phyloP scores from a whole-genome alignment of 2,888 invertebrate species.

The Eupithecia tripunctaria region DNA sequence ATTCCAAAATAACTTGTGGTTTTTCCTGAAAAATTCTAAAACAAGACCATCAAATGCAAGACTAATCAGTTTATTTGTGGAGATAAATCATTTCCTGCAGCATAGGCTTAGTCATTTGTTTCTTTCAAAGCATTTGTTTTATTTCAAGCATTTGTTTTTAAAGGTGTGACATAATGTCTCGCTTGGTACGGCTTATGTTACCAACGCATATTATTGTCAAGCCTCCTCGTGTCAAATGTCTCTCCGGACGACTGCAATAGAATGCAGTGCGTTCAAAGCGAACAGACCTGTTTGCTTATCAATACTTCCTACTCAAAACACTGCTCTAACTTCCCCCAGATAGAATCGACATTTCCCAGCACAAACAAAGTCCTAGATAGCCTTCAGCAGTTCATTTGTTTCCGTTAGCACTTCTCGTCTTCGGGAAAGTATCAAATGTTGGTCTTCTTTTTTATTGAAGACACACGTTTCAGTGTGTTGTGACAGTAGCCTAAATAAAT shows the following conservation, averaged over 20 bases:
- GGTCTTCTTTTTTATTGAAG: constrained; percentile 69
- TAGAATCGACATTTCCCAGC: constrained; percentile 51
- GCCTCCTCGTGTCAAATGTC: constrained; percentile 80
- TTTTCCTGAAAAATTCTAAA: not conserved
- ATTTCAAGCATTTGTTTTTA: constrained; percentile 11
- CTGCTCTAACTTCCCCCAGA: constrained; percentile 46
- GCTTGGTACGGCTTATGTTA: constrained; percentile 46
- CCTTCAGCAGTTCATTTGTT: constrained; percentile 79
- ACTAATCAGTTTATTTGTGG: constrained; percentile 3
- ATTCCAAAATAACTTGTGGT: not conserved
- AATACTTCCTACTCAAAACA: constrained; percentile 54
- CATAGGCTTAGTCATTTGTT: constrained; percentile 10
- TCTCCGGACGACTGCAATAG: constrained; percentile 74
- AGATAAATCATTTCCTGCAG: not conserved
- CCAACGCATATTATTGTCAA: constrained; percentile 69
- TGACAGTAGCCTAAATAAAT: constrained; percentile 61
- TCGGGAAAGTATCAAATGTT: constrained; percentile 74
- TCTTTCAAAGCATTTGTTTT: not conserved
- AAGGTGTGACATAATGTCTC: constrained; percentile 13
- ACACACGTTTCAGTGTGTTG: constrained; percentile 65
- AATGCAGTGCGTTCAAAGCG: constrained; percentile 77
- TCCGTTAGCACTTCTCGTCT: constrained; percentile 78
- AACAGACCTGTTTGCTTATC: constrained; percentile 73
- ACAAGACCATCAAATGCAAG: not conserved
- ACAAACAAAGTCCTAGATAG: constrained; percentile 58